Evolutionary conservation across 2,888 invertebrate genomes (phyloP).

Genomic region (Xestia c-nigrum): DNA sequence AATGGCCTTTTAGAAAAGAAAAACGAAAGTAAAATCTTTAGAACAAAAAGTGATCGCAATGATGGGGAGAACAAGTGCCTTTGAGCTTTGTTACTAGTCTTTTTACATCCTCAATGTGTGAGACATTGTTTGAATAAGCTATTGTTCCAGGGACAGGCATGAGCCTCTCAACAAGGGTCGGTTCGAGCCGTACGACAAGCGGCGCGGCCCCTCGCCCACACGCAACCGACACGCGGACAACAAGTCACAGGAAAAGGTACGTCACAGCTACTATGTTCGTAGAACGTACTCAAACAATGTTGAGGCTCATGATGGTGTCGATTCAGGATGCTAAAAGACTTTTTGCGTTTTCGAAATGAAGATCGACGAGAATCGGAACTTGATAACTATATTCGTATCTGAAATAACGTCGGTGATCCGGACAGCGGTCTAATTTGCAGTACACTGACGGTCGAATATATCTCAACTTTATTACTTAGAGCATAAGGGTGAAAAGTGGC

Average conservation of each 20-base stretch:
- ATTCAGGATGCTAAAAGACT: not conserved
- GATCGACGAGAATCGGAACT: not conserved
- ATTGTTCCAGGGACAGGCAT: conserved; percentile 33
- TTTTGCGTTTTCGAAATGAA: not conserved
- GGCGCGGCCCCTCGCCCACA: conserved; percentile 54
- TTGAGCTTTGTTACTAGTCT: no score
- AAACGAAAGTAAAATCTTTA: no score
- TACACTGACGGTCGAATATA: no score
- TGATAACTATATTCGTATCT: not conserved
- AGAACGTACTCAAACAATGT: not conserved
- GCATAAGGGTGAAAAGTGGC: no score
- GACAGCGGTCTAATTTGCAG: not conserved
- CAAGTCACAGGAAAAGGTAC: conserved; percentile 46
- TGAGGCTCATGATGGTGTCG: not conserved
- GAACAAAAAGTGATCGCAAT: no score
- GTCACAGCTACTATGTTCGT: not conserved
- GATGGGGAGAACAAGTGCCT: no score
- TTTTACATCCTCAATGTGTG: no score
- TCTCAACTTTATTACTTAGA: no score
- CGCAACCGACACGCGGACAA: conserved; percentile 51
- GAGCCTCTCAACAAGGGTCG: conserved; percentile 62
- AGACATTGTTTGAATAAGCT: not conserved
- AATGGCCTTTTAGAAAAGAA: no score
- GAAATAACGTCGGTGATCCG: not conserved
- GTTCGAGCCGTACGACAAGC: conserved; percentile 71